phyloP scores from a whole-genome alignment of 2,888 invertebrate genomes.

The Ochropleura plecta region DNA sequence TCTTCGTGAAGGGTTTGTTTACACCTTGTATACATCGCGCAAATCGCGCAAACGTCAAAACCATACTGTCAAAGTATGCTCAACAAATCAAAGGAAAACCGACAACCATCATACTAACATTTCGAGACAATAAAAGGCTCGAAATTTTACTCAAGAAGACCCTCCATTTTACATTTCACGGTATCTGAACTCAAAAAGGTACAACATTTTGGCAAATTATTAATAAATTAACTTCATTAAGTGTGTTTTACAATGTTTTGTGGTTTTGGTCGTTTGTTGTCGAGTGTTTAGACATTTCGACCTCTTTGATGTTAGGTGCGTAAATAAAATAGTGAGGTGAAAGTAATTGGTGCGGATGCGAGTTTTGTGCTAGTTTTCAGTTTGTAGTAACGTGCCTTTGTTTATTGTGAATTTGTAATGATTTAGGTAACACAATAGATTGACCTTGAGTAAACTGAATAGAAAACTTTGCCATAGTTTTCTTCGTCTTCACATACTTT shows the following conservation, averaged over 20 bases:
- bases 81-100: conserved; percentile 46
- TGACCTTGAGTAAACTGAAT: not conserved
- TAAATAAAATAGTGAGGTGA: conserved; percentile 63
- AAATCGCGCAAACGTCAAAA: conserved; percentile 24
- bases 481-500: not conserved
- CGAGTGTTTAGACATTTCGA: conserved; percentile 76
- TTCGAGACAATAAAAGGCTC: conserved; percentile 5
- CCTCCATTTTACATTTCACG: conserved; percentile 64
- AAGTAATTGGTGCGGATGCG: conserved; percentile 61
- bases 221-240: conserved; percentile 85
- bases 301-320: conserved; percentile 77
- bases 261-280: conserved; percentile 78
- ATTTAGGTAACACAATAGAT: not conserved
- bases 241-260: conserved; percentile 82
- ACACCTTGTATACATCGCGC: not conserved
- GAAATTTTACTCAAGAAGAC: conserved; percentile 47
- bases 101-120: conserved; percentile 41
- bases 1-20: too few species aligned
- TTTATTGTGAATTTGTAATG: conserved; percentile 6
- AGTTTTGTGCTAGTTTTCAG: conserved; percentile 32
- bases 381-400: conserved; percentile 5
- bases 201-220: conserved; percentile 78
- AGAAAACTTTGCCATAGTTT: not conserved
- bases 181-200: conserved; percentile 72
- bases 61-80: conserved; percentile 35